Percentiles rank a stretch among this genome's conserved stretches.
These are phyloP conservation scores for Pachypeltis micranthus DNA, from an alignment of 1,140 invertebrate genomes.

Conservation along the genomic window DNA sequence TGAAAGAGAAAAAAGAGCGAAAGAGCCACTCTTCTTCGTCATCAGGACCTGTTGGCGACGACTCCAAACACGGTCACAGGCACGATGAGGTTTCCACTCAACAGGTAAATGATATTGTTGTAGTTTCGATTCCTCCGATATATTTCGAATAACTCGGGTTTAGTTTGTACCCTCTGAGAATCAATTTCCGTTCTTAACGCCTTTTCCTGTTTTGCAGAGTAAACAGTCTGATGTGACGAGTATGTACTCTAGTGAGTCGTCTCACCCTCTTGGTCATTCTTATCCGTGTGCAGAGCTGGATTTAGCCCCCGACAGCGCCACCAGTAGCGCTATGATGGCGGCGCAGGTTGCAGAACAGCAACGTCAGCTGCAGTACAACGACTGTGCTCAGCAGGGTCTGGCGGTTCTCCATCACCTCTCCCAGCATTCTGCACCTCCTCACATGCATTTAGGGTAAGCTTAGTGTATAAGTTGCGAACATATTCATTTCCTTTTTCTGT, in stretches of 20 bases:
- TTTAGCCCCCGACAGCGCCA: neutral
- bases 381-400: conserved; percentile 30
- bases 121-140: neutral
- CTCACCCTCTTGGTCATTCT: neutral
- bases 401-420: conserved; percentile 14
- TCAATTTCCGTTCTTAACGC: too few relatives aligned
- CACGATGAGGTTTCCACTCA: neutral
- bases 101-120: neutral
- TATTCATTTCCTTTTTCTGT: too few relatives aligned
- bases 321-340: neutral
- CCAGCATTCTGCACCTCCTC: conserved; percentile 28
- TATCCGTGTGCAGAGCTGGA: neutral
- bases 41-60: neutral
- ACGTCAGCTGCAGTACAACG: conserved; percentile 23
- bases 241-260: neutral
- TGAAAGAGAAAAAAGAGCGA: neutral
- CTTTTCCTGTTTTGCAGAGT: neutral
- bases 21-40: neutral
- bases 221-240: neutral
- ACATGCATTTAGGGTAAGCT: conserved; percentile 29
- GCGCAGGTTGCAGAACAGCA: neutral
- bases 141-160: neutral
- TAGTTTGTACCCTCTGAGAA: neutral
- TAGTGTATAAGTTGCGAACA: too few relatives aligned
- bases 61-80: neutral